phyloP scores from a whole-genome alignment of 2,888 invertebrate genomes.

The Zelleria hepariella region DNA sequence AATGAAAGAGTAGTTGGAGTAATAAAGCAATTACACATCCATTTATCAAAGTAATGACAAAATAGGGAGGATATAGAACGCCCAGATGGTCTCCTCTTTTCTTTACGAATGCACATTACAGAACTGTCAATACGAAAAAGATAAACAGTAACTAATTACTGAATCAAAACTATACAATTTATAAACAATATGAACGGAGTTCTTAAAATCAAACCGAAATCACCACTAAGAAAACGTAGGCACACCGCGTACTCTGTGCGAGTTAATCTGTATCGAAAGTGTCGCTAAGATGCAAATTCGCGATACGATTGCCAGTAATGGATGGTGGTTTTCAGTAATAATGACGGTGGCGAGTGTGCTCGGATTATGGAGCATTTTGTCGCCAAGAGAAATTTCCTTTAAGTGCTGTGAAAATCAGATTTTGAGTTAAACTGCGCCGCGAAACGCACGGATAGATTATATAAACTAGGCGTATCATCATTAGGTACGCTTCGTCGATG shows the following conservation, averaged over 20 bases:
- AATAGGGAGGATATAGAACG: neutral
- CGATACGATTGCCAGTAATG: neutral
- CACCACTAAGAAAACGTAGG: no score
- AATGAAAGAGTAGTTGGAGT: conserved; percentile 9
- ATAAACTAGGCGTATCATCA: neutral
- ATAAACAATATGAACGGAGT: no score
- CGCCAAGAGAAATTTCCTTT: neutral
- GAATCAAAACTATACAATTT: no score
- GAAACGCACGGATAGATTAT: neutral
- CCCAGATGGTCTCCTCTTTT: neutral
- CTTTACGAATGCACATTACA: neutral
- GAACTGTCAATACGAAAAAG: no score
- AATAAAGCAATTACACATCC: conserved; percentile 15
- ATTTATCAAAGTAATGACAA: conserved; percentile 12
- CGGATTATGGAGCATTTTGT: neutral
- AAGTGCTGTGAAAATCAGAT: neutral
- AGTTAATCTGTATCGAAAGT: neutral
- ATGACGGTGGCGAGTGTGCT: neutral
- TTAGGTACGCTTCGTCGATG: neutral
- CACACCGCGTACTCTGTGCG: neutral
- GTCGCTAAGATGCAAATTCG: neutral
- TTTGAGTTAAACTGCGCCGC: neutral
- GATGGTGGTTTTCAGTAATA: neutral
- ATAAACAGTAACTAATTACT: no score
- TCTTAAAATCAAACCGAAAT: no score